Base-by-base conservation (phyloP, 2,113 vertebrate species). In the Cololabis saira region DNA sequence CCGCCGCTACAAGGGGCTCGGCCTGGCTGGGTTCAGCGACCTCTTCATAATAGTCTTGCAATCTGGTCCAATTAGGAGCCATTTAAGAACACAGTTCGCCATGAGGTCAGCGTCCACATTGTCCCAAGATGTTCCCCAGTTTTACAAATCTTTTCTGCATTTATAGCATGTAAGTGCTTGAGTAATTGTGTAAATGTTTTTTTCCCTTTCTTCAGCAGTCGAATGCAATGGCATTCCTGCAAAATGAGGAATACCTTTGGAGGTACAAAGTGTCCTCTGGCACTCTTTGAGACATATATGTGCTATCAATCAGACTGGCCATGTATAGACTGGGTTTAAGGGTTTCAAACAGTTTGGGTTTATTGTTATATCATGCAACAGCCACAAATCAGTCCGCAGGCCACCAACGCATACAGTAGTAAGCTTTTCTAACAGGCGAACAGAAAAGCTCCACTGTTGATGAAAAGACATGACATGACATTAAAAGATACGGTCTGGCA, bases 1-100 rank as follows among this genome's bases (percentile, higher is more conserved):
- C 66, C 69, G 72, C 58, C 53, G 41, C 37, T 5, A 51, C 22
- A 45, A 2, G 17, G 51, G 50, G 48, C 58, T 68, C 5, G 48
- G 55, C 24, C 49, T 48, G 67, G 61, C 66, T 40, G 41, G 55
- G 53, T 71, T 55, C 12, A 14, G 17, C 63, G 61, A 82, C 52
- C 71, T 82, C 61, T 21, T 62, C 42, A 27, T 86, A 89, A 92
- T 83, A 65, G 69, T 65, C n/a, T 12, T 86, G 78, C 84, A 92
- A 91, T 93, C 73, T 88, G 76, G 53, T 37, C 71, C 79, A 87
- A 87, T 93, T 89, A 89, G 61, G 74, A 87, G 44, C 74, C 82
- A 83, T 90, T 92, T 84, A 89, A 74, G 90, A 51, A 57, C 52
- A 77, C 62, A 68, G 81, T 83, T 89, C 82, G 86, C 82, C 61